Base-by-base conservation (phyloP, 1,140 invertebrate genomes). In the Sinonovacula constricta region DNA sequence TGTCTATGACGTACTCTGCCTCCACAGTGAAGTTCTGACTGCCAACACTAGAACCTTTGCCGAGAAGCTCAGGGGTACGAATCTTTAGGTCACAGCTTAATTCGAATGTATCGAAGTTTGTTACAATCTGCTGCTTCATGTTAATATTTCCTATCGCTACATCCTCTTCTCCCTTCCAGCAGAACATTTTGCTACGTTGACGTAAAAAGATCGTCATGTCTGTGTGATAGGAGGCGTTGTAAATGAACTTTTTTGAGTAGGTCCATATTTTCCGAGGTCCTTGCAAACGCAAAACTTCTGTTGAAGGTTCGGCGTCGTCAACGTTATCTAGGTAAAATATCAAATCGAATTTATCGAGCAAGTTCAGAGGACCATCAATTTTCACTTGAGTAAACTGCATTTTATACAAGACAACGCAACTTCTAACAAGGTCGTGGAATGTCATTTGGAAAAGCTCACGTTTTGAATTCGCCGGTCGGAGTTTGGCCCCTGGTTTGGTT, bases 401-500 rank as follows among this genome's bases (percentile, higher is more conserved):
- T 49, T 31, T 63, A 26, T 74, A 74, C 0, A 51, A 28, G 1
- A 74, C 31, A n/a, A 63, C 70, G 45, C 70, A 74, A 45, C 59
- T 31, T 2, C 31, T 36, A 33, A n/a, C 45, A 14, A 74, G 24
- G 54, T 74, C 70, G 0, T 74, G 39, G 0, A 49, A 14, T 2
- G 70, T 74, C 70, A 74, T 53, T 15, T 28, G 70, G 26, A 51
- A 18, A 18, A 74, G 51, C 12, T 74, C 57, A 31, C 45, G 45
- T 34, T 36, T 49, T 10, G 10, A 24, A 36, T 34, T 51, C 39
- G 34, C 39, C 63, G 3, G 57, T 5, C 70, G 57, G 1, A 74
- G 60, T 54, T 74, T 62, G 1, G 70, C 63, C 31, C 70, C 70
- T 14, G 70, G 70, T 63, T 63, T 56, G 3, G 53, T 24, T 22